These are phyloP conservation scores for Autographa gamma DNA, from an alignment of 2,888 invertebrate genomes.

Conservation along the genomic window DNA sequence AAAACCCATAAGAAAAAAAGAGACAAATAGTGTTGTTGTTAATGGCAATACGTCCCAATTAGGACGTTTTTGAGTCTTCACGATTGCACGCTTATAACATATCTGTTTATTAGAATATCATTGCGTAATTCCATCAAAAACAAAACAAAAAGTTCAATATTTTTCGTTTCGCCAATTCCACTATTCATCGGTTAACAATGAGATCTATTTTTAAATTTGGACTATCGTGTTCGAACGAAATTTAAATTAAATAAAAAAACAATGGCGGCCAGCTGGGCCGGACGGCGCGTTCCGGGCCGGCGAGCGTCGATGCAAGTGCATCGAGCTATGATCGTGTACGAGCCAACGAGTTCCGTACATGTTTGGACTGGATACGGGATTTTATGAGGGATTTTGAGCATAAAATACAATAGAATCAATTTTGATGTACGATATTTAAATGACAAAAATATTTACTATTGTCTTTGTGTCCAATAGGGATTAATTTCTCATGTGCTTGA, in stretches of 20 bases:
- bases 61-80: too few relatives aligned
- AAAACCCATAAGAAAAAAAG: too few relatives aligned
- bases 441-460: not conserved
- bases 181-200: constrained; percentile 34
- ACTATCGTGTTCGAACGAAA: constrained; percentile 55
- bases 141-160: constrained; percentile 7
- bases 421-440: not conserved
- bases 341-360: constrained; percentile 46
- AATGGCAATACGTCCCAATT: too few relatives aligned
- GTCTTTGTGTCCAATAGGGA: not conserved
- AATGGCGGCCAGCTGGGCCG: constrained; percentile 63
- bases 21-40: too few relatives aligned
- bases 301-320: constrained; percentile 71
- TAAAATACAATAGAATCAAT: constrained; percentile 6
- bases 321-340: constrained; percentile 63
- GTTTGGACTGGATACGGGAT: constrained; percentile 45
- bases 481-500: too few relatives aligned
- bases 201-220: constrained; percentile 52
- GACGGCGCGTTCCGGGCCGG: constrained; percentile 70
- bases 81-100: too few relatives aligned
- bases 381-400: constrained; percentile 39
- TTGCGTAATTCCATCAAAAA: not conserved
- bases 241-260: constrained; percentile 57
- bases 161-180: constrained; percentile 36
- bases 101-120: too few relatives aligned